Evolutionary conservation across 2,888 invertebrate genomes (phyloP), one percentile per base, ranked within the genome.

Genomic region (Drosophila greeni): DNA sequence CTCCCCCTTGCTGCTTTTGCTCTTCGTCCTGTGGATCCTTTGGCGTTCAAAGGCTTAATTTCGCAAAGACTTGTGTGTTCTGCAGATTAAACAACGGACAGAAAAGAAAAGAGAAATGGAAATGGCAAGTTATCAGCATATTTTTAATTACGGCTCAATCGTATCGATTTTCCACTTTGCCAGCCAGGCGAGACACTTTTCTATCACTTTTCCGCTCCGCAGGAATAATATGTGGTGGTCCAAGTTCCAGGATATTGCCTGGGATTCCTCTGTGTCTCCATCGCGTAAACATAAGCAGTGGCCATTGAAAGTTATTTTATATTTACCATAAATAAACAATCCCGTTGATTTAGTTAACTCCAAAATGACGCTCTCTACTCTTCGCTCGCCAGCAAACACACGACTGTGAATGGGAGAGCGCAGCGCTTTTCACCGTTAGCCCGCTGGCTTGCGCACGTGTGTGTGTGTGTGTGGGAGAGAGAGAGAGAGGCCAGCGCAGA

Each of bases 331-430:
- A 66, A 64, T 49, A 64, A 66, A 66, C 64, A 55, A 43, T 49
- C 14, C n/a, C 31, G 33, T 26, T 53, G 42, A 36, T 40, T 66
- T 66, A 24, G 29, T 43, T 47, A 51, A 65, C 51, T 48, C 33
- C 54, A 33, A 62, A 59, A 36, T 16, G 24, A 39, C 20, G 37
- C 53, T 64, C 59, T 62, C 53, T 54, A 56, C 55, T 61, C 43
- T 45, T 59, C 59, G 66, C 66, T 66, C 51, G 66, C 52, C 60
- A 66, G 67, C 66, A 60, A 66, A 66, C 40, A 66, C 67, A 66
- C 66, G 67, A 67, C 67, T 67, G 66, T 60, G 45, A 26, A 31
- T n/a, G 43, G 36, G 65, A 65, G 62, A 54, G 59, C 33, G 40
- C 40, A 23, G 40, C 23, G 54, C 47, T 61, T 51, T 64, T 54